Evolutionary conservation across 2,888 invertebrate species (phyloP).

Genomic region (Macrosoma leucophasiata): DNA sequence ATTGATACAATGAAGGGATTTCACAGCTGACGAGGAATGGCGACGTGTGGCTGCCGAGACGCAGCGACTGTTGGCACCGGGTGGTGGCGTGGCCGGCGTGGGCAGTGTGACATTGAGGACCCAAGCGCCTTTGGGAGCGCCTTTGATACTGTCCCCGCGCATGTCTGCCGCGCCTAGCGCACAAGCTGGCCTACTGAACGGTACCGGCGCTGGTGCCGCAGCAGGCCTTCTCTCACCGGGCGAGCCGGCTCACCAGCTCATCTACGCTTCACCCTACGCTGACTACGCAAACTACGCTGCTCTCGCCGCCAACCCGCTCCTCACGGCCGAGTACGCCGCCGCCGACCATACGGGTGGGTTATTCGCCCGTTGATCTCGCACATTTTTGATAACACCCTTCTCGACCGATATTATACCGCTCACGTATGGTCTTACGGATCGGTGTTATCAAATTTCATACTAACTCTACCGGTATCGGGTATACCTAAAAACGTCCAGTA

Average conservation of each 20-base stretch:
- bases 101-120: constrained; percentile 78
- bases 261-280: constrained; percentile 89
- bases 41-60: constrained; percentile 88
- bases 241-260: constrained; percentile 86
- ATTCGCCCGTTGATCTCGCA: constrained; percentile 69
- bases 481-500: constrained; percentile 37
- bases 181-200: constrained; percentile 79
- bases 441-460: constrained; percentile 37
- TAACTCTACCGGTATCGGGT: constrained; percentile 63
- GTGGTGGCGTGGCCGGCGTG: constrained; percentile 66
- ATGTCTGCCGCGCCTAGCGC: constrained; percentile 89
- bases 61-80: constrained; percentile 81
- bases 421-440: too few relatives aligned
- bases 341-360: constrained; percentile 97
- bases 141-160: constrained; percentile 92
- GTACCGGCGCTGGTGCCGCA: constrained; percentile 53
- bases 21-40: constrained; percentile 89
- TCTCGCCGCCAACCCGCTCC: constrained; percentile 85
- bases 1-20: constrained; percentile 63
- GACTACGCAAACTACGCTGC: constrained; percentile 95
- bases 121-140: constrained; percentile 90
- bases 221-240: constrained; percentile 72
- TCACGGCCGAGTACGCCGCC: constrained; percentile 85
- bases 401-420: too few relatives aligned
- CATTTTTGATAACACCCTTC: constrained; percentile 44